Evolutionary conservation across 2,797 vertebrate species (phyloP).

Genomic region (Jordanella pulchra): DNA sequence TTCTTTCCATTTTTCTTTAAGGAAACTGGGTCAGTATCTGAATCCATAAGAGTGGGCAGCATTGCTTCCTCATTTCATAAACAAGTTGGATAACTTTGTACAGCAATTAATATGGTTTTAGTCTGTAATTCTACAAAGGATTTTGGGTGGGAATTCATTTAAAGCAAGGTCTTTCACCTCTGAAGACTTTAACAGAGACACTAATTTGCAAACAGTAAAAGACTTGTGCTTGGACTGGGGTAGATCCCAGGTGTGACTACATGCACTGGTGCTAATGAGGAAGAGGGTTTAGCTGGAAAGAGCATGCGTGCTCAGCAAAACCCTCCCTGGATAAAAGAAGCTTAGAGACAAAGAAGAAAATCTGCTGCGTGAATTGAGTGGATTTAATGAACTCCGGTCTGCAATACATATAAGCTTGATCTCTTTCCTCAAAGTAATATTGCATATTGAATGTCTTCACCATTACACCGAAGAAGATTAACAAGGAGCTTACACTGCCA

Average conservation of each 20-base stretch:
- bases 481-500: constrained; percentile 28
- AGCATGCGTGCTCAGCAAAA: constrained; percentile 67
- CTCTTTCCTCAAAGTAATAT: constrained; percentile 58
- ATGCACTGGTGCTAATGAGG: constrained; percentile 62
- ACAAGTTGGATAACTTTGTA: constrained; percentile 4
- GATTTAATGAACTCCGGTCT: constrained; percentile 65
- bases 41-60: not conserved
- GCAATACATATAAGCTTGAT: constrained; percentile 56
- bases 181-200: constrained; percentile 47
- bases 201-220: constrained; percentile 63
- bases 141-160: constrained; percentile 36
- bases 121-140: constrained; percentile 21
- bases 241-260: constrained; percentile 63
- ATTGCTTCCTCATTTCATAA: not conserved
- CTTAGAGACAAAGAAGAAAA: constrained; percentile 72
- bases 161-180: constrained; percentile 15
- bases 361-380: constrained; percentile 62
- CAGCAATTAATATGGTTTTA: constrained; percentile 8
- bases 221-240: constrained; percentile 48
- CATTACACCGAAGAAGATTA: constrained; percentile 28
- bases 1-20: not conserved
- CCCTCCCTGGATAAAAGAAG: constrained; percentile 63
- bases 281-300: constrained; percentile 63
- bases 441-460: constrained; percentile 44
- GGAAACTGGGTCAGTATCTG: not conserved